These are phyloP conservation scores for Eriocheir sinensis DNA, from an alignment of 1,140 invertebrate genomes.

Conservation along the genomic window DNA sequence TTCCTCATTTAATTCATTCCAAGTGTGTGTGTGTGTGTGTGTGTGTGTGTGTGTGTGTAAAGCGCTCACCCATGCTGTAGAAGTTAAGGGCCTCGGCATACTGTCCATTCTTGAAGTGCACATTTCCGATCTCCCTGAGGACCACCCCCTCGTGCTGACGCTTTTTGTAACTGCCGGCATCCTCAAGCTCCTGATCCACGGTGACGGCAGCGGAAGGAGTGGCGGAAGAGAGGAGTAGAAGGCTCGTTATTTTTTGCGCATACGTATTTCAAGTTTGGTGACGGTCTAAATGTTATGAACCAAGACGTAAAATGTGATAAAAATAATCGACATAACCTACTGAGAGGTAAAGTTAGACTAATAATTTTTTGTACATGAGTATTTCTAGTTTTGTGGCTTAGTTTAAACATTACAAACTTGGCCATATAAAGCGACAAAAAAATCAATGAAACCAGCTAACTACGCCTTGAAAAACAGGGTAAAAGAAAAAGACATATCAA, in stretches of 20 bases:
- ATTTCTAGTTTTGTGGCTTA: too few relatives aligned
- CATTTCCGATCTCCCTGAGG: conserved; percentile 44
- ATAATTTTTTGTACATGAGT: too few relatives aligned
- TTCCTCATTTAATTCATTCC: neutral
- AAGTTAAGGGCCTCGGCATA: conserved; percentile 31
- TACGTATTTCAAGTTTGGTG: too few relatives aligned
- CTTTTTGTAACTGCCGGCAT: neutral
- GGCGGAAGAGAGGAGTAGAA: neutral
- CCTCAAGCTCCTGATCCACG: neutral
- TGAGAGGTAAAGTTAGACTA: too few relatives aligned
- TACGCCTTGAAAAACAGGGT: too few relatives aligned
- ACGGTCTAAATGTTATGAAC: too few relatives aligned
- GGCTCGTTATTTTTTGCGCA: neutral
- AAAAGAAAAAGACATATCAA: too few relatives aligned
- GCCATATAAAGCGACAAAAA: too few relatives aligned
- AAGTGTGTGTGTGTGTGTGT: neutral
- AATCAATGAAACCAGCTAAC: too few relatives aligned
- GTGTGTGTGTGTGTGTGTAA: neutral
- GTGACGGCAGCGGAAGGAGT: neutral
- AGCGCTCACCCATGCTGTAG: conserved; percentile 63
- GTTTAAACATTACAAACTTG: too few relatives aligned
- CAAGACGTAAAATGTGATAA: neutral
- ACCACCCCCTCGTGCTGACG: neutral
- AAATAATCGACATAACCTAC: neutral
- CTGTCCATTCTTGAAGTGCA: conserved; percentile 44